Base-by-base conservation (phyloP, 2,113 vertebrate species). In the Suncus etruscus region DNA sequence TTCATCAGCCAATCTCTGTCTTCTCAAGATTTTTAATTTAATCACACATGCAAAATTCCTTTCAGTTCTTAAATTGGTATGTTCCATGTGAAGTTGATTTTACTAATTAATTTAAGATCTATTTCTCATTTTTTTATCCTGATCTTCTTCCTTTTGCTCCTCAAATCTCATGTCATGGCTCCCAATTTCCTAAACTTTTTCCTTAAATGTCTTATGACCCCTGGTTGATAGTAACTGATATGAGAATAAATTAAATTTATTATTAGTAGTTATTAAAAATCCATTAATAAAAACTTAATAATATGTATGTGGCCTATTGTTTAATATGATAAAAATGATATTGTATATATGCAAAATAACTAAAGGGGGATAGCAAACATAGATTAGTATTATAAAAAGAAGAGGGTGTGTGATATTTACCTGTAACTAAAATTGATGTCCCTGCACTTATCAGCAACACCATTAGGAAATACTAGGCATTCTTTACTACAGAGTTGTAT, bases 361-460 rank as follows among this genome's bases (percentile, higher is more conserved):
- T 86, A 66, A 73, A 69, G 50, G 39, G 8, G 12, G 74, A 31
- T 88, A 22, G 54, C n/a, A 70, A 3, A 69, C 24, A 18, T 89
- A 47, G 66, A 83, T 88, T 58, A 86, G 89, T 93, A 69, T 16
- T 20, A 39, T 51, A n/a, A 76, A 73, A 66, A 91, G 25, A 47
- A 85, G 10, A 78, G 4, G 11, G 81, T 51, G 48, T 31, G 76
- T 90, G 68, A 68, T 32, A 92, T 92, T 94, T 74, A 81, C 48
- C 5, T 4, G 76, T 92, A 87, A 87, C 66, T 83, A 65, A 90
- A 86, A 87, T 74, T 83, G 70, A 87, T 77, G 82, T 77, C 85
- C 58, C 50, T 24, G 32, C 22, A 11, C 61, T 90, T 75, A 85
- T 51, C 83, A 86, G 70, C 24, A 75, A 24, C 25, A 68, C 65